Evolutionary conservation across 92 coral and sea anemone genomes (phyloP).

Genomic region (Zoanthus sansibaricus): DNA sequence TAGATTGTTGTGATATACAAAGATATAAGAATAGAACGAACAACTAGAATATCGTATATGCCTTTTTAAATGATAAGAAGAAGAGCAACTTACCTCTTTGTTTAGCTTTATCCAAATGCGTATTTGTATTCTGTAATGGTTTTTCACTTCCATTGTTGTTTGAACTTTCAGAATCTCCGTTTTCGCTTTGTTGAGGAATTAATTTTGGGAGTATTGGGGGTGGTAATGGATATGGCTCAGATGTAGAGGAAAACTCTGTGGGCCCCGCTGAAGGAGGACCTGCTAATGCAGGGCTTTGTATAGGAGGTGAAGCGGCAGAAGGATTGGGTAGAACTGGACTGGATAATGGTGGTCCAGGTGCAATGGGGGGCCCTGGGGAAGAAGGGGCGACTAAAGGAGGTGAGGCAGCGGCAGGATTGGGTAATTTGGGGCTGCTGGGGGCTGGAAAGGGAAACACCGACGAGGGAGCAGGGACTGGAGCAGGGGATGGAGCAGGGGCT

Average conservation of each 20-base stretch:
- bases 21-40: no score
- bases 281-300: neutral
- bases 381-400: slow-evolving; percentile 16
- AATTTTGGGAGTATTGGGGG: slow-evolving; percentile 27
- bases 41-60: no score
- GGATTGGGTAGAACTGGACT: slow-evolving; percentile 26
- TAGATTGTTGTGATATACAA: no score
- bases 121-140: neutral
- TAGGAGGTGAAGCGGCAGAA: slow-evolving; percentile 16
- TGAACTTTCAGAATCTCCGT: slow-evolving; percentile 7
- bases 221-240: neutral
- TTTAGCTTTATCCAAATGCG: neutral
- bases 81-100: neutral
- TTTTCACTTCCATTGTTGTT: neutral
- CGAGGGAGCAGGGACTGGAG: neutral
- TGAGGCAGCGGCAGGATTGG: neutral
- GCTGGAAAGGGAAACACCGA: neutral
- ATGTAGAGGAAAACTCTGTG: neutral
- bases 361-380: neutral
- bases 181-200: slow-evolving; percentile 18
- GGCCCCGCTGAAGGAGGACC: slow-evolving; percentile 1
- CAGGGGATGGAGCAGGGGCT: neutral
- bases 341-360: neutral
- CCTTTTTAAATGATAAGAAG: neutral
- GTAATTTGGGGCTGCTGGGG: slow-evolving; percentile 4